Conservation (phyloP, 2,888 invertebrate genomes). For the Melieria picta region DNA sequence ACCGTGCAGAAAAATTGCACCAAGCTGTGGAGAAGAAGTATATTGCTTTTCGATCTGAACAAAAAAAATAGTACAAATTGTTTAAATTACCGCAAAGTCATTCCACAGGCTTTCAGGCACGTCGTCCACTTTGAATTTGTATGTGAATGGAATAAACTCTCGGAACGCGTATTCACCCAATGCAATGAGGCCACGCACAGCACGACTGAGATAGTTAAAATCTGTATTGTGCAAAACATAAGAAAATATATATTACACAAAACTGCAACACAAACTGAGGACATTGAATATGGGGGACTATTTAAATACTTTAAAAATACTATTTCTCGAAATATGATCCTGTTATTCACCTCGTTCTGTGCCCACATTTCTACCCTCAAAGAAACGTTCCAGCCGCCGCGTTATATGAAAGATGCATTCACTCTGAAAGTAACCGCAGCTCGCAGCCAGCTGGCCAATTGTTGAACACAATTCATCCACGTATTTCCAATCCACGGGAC, state of each 20-base stretch:
- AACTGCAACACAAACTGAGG: too few species aligned
- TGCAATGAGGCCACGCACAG: conserved; percentile 57
- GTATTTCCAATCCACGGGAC: conserved; percentile 51
- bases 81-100: conserved; percentile 53
- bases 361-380: conserved; percentile 52
- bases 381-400: conserved; percentile 58
- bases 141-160: conserved; percentile 62
- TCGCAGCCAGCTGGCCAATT: conserved; percentile 57
- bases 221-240: conserved; percentile 47
- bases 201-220: conserved; percentile 60
- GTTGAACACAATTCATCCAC: conserved; percentile 61
- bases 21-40: conserved; percentile 43
- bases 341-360: conserved; percentile 51
- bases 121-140: conserved; percentile 54
- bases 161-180: conserved; percentile 64
- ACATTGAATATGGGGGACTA: background rate
- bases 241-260: too few species aligned
- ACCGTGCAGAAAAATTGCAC: conserved; percentile 60
- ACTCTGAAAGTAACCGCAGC: conserved; percentile 60
- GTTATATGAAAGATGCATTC: conserved; percentile 60
- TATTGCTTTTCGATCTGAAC: background rate
- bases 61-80: background rate
- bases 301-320: background rate
- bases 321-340: background rate
- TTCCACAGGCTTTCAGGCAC: conserved; percentile 57